These are phyloP conservation scores for Tragelaphus oryx DNA, from an alignment of 2,797 vertebrate species.

Conservation along the genomic window DNA sequence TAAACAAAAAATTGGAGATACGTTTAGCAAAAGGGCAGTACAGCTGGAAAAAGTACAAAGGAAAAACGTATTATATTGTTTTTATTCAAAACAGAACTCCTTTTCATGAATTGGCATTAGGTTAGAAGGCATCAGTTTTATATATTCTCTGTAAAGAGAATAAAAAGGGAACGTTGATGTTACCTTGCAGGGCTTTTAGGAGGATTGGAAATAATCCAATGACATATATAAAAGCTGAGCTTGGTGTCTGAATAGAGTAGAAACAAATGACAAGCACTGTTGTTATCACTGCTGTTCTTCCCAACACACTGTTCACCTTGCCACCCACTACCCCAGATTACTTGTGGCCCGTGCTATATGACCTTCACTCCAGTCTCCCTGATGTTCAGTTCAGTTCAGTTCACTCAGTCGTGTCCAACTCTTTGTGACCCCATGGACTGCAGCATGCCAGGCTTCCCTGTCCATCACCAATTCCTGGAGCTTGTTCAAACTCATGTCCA, in stretches of 20 bases:
- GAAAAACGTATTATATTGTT: not conserved
- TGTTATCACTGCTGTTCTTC: not conserved
- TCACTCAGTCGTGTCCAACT: not conserved
- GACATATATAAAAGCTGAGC: not conserved
- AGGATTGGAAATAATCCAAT: not conserved
- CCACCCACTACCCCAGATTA: not conserved
- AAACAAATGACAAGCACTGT: not conserved
- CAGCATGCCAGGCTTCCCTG: not conserved
- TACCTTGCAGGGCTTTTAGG: not conserved
- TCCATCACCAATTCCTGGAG: not conserved
- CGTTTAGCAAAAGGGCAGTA: not conserved
- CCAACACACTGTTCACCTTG: not conserved
- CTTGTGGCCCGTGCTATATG: not conserved
- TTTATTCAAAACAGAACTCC: constrained; percentile 2
- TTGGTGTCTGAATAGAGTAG: not conserved
- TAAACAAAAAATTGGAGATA: not conserved
- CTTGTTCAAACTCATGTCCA: not conserved
- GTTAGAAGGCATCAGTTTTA: constrained; percentile 2
- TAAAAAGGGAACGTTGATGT: not conserved
- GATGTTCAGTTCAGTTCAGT: not conserved
- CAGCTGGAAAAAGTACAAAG: not conserved
- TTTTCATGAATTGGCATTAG: not conserved
- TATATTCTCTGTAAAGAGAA: not conserved
- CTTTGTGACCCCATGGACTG: not conserved
- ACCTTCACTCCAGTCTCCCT: not conserved